These are phyloP conservation scores for Philereme vetulata DNA, from an alignment of 2,888 invertebrate species.

Conservation along the genomic window DNA sequence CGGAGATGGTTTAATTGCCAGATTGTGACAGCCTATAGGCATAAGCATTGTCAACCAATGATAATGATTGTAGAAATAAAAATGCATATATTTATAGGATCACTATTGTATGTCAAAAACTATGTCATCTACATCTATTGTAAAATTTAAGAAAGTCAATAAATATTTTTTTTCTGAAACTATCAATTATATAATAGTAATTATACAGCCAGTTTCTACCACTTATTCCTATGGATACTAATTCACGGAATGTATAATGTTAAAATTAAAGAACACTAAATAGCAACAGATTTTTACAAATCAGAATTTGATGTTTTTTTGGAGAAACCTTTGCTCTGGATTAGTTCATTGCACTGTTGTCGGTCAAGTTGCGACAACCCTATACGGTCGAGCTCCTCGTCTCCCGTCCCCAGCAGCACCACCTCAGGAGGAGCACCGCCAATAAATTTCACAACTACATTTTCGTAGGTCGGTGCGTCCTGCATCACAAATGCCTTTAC, in stretches of 20 bases:
- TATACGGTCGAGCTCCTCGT: constrained; percentile 86
- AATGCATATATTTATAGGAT: constrained; percentile 12
- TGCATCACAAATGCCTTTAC: constrained; percentile 87
- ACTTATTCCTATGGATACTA: constrained; percentile 8
- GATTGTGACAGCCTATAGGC: not conserved
- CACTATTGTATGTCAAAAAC: constrained; percentile 18
- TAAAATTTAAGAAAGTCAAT: constrained; percentile 19
- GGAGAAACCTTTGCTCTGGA: constrained; percentile 84
- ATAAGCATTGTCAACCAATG: not conserved
- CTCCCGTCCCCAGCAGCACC: constrained; percentile 81
- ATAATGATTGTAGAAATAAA: constrained; percentile 3
- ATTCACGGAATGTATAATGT: constrained; percentile 16
- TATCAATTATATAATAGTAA: not conserved
- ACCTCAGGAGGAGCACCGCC: constrained; percentile 86
- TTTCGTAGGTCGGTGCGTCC: constrained; percentile 86
- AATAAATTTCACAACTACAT: constrained; percentile 86
- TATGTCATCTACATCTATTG: constrained; percentile 6
- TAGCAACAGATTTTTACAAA: constrained; percentile 24
- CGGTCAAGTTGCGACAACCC: constrained; percentile 82
- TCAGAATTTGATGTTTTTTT: constrained; percentile 69
- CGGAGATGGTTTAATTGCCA: not conserved
- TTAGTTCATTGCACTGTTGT: constrained; percentile 86
- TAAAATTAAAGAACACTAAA: not conserved
- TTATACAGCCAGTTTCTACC: too few relatives aligned
- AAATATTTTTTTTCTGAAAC: constrained; percentile 17